Evolutionary conservation across 2,113 vertebrate species (phyloP).

Genomic region (Notarius quadriscutis): DNA sequence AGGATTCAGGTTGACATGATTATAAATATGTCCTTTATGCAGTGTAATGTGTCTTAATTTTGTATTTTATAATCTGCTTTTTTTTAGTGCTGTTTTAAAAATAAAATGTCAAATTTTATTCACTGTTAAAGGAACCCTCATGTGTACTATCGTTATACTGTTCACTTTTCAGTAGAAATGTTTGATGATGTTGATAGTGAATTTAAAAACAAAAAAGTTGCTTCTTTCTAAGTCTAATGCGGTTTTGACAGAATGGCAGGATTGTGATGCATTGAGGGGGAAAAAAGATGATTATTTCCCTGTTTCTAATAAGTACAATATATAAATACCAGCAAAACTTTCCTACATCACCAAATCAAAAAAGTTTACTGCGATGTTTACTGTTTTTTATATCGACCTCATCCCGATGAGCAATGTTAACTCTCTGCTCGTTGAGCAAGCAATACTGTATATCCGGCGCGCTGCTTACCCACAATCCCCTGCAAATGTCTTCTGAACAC

Average conservation of each 20-base stretch:
- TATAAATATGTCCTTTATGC: background rate
- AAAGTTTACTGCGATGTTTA: conserved; percentile 39
- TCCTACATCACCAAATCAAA: conserved; percentile 27
- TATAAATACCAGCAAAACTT: conserved; percentile 40
- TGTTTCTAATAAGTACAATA: background rate
- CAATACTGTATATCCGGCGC: conserved; percentile 53
- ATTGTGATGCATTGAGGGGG: background rate
- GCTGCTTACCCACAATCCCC: conserved; percentile 61
- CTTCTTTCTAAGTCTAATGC: background rate
- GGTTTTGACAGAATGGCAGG: background rate
- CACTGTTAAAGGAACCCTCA: background rate
- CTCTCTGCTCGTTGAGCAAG: conserved; percentile 50
- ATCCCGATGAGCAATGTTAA: conserved; percentile 60
- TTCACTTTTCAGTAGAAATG: background rate
- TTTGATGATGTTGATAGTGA: conserved; percentile 18
- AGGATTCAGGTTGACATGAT: background rate
- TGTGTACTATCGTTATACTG: background rate
- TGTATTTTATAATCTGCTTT: background rate
- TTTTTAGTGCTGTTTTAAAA: background rate
- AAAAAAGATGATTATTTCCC: background rate
- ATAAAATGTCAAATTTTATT: background rate
- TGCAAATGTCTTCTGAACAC: conserved; percentile 55
- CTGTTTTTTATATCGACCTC: conserved; percentile 53
- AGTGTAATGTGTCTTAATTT: background rate
- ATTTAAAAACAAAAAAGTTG: background rate